phyloP scores from a whole-genome alignment of 2,113 vertebrate species.

The Eptesicus fuscus region DNA sequence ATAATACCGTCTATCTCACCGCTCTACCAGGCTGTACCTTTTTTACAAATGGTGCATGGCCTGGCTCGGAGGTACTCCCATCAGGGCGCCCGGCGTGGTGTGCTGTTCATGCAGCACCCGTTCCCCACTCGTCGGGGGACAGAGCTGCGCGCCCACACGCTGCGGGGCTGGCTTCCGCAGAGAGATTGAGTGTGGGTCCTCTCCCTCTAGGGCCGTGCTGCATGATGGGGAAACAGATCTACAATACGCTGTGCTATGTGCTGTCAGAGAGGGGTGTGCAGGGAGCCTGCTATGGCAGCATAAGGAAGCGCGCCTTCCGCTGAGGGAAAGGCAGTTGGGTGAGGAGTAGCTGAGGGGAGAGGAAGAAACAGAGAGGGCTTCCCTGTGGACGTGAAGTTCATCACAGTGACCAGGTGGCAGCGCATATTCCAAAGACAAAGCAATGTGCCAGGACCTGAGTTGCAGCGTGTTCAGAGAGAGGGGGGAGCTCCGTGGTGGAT shows the following conservation, averaged over 20 bases:
- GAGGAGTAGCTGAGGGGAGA: not conserved
- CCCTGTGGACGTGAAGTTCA: not conserved
- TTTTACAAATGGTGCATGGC: not conserved
- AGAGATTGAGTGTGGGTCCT: not conserved
- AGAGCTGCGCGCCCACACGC: not conserved
- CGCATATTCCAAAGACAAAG: not conserved
- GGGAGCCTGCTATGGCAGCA: not conserved
- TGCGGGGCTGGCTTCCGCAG: not conserved
- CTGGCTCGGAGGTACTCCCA: not conserved
- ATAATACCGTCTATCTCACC: not conserved
- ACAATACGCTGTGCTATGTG: rapidly evolving
- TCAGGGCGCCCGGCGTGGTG: not conserved
- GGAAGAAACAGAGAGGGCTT: not conserved
- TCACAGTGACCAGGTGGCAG: not conserved
- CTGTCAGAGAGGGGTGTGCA: not conserved
- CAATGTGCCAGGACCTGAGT: not conserved
- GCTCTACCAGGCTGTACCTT: not conserved
- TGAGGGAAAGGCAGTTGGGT: not conserved
- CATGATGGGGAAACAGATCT: not conserved
- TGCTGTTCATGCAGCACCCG: not conserved
- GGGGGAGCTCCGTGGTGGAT: not conserved
- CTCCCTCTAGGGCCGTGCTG: not conserved
- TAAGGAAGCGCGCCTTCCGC: not conserved
- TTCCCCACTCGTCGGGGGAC: not conserved
- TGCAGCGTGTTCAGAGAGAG: not conserved